Percentiles rank a stretch among this genome's conserved stretches.
These are phyloP conservation scores for Megastigmus dorsalis DNA, from an alignment of 2,888 invertebrate genomes.

Conservation along the genomic window DNA sequence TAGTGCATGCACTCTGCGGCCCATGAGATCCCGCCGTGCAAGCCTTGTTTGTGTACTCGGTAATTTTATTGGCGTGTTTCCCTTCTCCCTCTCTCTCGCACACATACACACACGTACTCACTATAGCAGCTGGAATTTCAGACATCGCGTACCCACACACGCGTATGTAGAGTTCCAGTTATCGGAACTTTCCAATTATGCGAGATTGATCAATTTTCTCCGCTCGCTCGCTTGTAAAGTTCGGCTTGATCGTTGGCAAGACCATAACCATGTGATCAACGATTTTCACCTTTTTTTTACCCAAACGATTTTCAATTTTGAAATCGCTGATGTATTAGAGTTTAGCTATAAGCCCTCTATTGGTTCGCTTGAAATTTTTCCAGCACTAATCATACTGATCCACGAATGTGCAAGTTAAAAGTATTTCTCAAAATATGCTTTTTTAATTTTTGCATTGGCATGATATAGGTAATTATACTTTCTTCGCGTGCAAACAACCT, in stretches of 20 bases:
- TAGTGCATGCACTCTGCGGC: not conserved
- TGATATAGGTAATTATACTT: too few relatives aligned
- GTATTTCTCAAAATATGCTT: too few relatives aligned
- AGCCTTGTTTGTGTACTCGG: conserved; percentile 13
- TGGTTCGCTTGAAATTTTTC: too few relatives aligned
- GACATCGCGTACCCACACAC: not conserved
- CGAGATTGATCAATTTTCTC: conserved; percentile 49
- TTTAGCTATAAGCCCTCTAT: too few relatives aligned
- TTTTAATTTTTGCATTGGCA: too few relatives aligned
- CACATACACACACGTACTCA: not conserved
- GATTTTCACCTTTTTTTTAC: conserved; percentile 21
- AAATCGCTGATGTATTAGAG: too few relatives aligned
- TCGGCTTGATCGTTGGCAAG: conserved; percentile 9
- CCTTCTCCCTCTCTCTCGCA: not conserved
- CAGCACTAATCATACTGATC: too few relatives aligned
- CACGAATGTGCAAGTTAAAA: too few relatives aligned
- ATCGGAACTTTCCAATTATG: conserved; percentile 46
- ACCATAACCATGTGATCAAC: conserved; percentile 13
- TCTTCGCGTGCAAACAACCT: too few relatives aligned
- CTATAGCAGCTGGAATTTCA: not conserved
- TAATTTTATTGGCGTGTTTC: conserved; percentile 36
- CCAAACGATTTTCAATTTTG: not conserved
- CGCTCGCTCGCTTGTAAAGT: not conserved
- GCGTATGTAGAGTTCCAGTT: conserved; percentile 41
- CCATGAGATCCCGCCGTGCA: not conserved